A percentile compares a stretch with the other conserved stretches of the same genome.
Evolutionary conservation across 2,888 invertebrate species (phyloP).

Genomic region (Cryptosula pallasiana): DNA sequence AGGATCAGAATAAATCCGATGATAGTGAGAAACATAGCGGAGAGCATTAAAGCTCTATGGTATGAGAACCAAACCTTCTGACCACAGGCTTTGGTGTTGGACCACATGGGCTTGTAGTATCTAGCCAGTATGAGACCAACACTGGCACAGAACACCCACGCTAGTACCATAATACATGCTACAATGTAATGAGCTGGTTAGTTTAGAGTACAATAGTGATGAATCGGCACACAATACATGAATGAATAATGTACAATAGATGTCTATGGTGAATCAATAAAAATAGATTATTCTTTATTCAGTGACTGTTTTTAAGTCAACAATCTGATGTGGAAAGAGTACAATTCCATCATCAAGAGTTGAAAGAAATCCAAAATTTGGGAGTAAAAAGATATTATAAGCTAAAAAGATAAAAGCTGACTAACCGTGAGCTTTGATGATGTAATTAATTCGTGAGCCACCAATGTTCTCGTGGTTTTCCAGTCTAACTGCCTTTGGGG

Average conservation of each 20-base stretch:
- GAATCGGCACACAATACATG: too few species aligned
- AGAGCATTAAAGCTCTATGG: slow-evolving; percentile 37
- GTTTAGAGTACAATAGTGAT: slow-evolving; percentile 24
- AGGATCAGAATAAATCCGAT: slow-evolving; percentile 47
- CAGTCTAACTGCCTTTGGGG: not conserved
- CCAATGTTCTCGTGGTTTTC: not conserved
- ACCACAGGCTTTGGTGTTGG: slow-evolving; percentile 37
- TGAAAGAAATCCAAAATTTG: too few species aligned
- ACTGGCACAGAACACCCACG: slow-evolving; percentile 50
- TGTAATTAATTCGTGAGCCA: slow-evolving; percentile 32
- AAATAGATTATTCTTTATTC: too few species aligned
- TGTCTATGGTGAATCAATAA: not conserved
- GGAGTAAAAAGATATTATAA: too few species aligned
- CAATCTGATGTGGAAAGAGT: too few species aligned
- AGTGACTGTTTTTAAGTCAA: too few species aligned
- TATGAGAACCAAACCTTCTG: slow-evolving; percentile 51
- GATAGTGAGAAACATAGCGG: slow-evolving; percentile 35
- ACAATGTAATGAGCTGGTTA: too few species aligned
- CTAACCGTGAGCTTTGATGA: slow-evolving; percentile 52
- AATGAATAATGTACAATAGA: too few species aligned
- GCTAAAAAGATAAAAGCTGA: too few species aligned
- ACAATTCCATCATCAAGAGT: too few species aligned
- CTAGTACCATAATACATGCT: slow-evolving; percentile 51
- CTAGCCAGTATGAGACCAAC: slow-evolving; percentile 49
- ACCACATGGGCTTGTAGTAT: slow-evolving; percentile 51